Conservation (phyloP, 2,888 invertebrate genomes). For the Formica aserva region DNA sequence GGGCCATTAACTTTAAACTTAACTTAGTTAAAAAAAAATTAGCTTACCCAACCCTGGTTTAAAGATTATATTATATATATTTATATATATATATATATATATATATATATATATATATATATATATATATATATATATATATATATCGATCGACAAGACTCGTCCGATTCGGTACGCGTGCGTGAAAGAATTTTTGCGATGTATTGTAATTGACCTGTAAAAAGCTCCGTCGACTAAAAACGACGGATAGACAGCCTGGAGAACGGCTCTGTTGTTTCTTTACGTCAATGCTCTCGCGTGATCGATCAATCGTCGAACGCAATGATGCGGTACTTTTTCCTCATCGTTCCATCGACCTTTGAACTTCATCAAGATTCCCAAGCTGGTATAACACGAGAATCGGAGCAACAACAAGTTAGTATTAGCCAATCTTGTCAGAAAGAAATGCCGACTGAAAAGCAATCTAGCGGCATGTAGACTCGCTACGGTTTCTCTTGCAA, state of each 20-base stretch:
- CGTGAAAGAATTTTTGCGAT: neutral
- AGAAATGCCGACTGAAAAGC: neutral
- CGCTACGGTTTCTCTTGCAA: neutral
- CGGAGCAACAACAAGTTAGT: slow-evolving; percentile 27
- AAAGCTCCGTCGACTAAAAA: neutral
- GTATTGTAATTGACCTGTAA: neutral
- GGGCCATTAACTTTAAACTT: too few species aligned
- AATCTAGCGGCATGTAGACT: neutral
- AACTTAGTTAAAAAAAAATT: too few species aligned
- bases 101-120: too few species aligned
- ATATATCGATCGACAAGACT: neutral
- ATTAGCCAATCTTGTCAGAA: neutral
- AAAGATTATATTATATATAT: too few species aligned
- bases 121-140: too few species aligned
- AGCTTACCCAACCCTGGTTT: neutral
- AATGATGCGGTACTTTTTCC: slow-evolving; percentile 51
- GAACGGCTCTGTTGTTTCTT: slow-evolving; percentile 26
- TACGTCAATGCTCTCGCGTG: slow-evolving; percentile 18
- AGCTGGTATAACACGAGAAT: slow-evolving; percentile 43
- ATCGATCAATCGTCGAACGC: slow-evolving; percentile 37
- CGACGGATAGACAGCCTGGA: neutral
- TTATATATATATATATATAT: too few species aligned
- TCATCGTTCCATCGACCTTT: slow-evolving; percentile 44
- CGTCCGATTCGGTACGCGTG: slow-evolving; percentile 2
- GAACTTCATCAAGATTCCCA: slow-evolving; percentile 48